Conservation (phyloP, 2,113 vertebrate species). For the Phodopus roborovskii region DNA sequence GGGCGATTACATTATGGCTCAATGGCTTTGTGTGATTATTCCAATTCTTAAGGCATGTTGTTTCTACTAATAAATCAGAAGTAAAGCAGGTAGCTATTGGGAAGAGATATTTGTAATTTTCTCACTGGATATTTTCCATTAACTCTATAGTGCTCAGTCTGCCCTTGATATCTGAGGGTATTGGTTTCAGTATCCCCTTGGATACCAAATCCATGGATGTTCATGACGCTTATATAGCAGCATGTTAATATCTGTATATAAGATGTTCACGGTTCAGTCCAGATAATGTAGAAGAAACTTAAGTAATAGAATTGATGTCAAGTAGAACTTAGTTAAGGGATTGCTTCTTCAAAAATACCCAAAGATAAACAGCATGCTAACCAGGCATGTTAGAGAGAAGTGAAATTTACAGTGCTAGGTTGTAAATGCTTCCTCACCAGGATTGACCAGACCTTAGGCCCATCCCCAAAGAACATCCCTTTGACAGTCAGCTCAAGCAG, state of each 20-base stretch:
- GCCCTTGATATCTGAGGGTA: background rate
- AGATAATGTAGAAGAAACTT: background rate
- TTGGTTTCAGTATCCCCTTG: background rate
- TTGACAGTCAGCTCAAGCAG: background rate
- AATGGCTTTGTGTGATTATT: background rate
- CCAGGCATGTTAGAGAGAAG: background rate
- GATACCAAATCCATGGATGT: background rate
- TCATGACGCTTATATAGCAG: background rate
- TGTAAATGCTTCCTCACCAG: background rate
- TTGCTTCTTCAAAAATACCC: background rate
- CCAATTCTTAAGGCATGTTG: conserved; percentile 11
- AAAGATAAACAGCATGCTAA: background rate
- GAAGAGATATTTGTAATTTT: background rate
- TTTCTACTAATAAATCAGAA: conserved; percentile 36
- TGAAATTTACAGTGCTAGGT: background rate
- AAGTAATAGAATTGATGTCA: background rate
- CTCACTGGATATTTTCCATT: conserved; percentile 21
- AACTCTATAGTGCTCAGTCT: background rate
- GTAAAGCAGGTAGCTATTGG: background rate
- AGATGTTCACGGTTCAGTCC: background rate
- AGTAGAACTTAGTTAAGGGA: background rate
- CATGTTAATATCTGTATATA: background rate
- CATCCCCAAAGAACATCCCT: background rate
- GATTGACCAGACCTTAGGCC: background rate
- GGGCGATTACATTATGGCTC: background rate